A percentile compares a stretch with the other conserved stretches of the same genome.
These are phyloP conservation scores for Idris sp. DNA, from an alignment of 1,140 invertebrate genomes.

Conservation along the genomic window DNA sequence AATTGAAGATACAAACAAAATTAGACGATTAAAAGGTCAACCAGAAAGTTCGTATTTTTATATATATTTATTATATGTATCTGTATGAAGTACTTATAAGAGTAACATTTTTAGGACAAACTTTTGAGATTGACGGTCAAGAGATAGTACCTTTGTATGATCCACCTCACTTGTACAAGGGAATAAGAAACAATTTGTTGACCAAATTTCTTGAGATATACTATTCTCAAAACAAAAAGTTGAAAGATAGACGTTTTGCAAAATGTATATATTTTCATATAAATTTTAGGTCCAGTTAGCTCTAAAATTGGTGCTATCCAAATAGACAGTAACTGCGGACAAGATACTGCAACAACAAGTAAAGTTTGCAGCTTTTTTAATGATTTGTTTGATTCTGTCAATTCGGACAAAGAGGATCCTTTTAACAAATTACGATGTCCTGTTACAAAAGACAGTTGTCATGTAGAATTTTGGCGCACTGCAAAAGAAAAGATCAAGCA, in stretches of 20 bases:
- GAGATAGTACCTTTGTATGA: background rate
- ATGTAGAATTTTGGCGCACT: constrained; percentile 22
- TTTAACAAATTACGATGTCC: background rate
- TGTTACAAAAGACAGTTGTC: constrained; percentile 8
- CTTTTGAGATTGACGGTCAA: background rate
- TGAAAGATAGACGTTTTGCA: too few species aligned
- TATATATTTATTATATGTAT: background rate
- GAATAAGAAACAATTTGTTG: background rate
- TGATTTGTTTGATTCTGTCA: constrained; percentile 48
- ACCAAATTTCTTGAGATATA: background rate
- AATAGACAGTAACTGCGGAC: too few species aligned
- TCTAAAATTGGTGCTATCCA: too few species aligned
- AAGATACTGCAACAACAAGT: too few species aligned
- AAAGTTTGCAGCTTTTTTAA: constrained; percentile 29
- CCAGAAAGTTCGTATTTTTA: too few species aligned
- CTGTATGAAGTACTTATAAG: too few species aligned
- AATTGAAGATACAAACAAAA: too few species aligned
- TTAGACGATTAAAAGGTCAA: too few species aligned
- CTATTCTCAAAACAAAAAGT: too few species aligned
- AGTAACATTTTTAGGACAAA: background rate
- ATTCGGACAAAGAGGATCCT: constrained; percentile 4
- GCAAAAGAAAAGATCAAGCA: constrained; percentile 1
- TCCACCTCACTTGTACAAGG: constrained; percentile 1
- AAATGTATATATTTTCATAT: too few species aligned
- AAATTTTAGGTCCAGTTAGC: too few species aligned